Evolutionary conservation across 2,113 vertebrate genomes (phyloP), one percentile per base, ranked within the genome.

Genomic region (Tinamus guttatus): DNA sequence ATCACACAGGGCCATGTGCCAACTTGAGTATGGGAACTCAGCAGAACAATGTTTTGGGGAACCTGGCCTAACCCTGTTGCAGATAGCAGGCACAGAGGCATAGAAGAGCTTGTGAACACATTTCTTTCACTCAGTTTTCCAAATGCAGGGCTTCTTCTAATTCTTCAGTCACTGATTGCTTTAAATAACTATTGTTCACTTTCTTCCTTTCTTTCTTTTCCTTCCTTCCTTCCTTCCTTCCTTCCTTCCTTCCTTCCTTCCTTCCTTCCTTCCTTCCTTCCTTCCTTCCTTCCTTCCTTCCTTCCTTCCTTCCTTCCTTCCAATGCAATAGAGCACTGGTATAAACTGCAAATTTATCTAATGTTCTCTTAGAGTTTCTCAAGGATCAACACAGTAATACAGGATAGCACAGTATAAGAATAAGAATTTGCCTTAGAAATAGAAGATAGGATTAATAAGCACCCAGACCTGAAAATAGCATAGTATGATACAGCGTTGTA

Each of bases 1-100:
- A 74, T 36, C 3, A 19, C 16, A 5, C 3, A 52, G 11, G 22
- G 38, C 13, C 10, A 64, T 0, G 0, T 21, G 6, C 10, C 13
- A 51, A 4, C 3, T 59, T 59, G 6, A 18, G 34, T n/a, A 38
- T 2, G 34, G 17, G 7, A 87, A 75, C 30, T 67, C 45, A 85
- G 10, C 12, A 71, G 41, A 88, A 54, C 6, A 40, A 20, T 16
- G 4, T 52, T 86, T 49, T 81, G 13, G 6, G n/a, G 13, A 38
- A 15, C 6, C 14, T 38, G 36, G 14, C 28, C 34, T 47, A 80
- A 4, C 9, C 11, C 22, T 60, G 24, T 9, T 74, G 13, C 11
- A 77, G 22, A 58, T 4, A 43, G 7, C 6, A 9, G 13, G 24
- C 34, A 62, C n/a, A 47, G 30, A 88, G 20, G 3, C 34, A 38